A percentile compares a stretch with the other conserved stretches of the same genome.
phyloP scores from a whole-genome alignment of 2,113 vertebrate species.

The Aspiorhynchus laticeps region DNA sequence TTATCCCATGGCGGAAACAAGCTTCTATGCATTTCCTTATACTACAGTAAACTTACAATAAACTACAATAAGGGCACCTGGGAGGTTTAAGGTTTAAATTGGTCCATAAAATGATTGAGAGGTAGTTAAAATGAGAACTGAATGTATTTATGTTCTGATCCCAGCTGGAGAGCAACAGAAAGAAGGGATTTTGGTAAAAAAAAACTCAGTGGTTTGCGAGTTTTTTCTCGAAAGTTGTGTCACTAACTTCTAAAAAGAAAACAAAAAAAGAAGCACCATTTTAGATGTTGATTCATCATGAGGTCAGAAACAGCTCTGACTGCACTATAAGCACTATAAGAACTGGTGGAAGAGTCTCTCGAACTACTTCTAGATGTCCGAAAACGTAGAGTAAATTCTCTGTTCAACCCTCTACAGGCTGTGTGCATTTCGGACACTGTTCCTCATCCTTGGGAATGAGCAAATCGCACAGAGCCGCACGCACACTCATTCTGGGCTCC shows the following conservation, averaged over 20 bases:
- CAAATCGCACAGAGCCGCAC: constrained; percentile 59
- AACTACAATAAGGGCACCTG: neutral
- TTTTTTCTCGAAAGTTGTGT: neutral
- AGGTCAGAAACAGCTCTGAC: neutral
- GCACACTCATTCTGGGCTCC: constrained; percentile 52
- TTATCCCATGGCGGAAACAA: neutral
- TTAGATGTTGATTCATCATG: neutral
- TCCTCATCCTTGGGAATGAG: constrained; percentile 60
- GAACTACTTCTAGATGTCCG: neutral
- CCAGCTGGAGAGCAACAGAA: neutral
- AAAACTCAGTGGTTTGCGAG: neutral
- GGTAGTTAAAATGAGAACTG: constrained; percentile 52
- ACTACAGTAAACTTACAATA: neutral
- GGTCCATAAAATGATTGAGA: constrained; percentile 50
- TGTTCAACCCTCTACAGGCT: constrained; percentile 36
- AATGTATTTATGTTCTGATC: neutral
- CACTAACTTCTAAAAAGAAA: neutral
- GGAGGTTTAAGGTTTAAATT: constrained; percentile 18
- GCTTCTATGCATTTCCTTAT: neutral
- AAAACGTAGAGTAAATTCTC: constrained; percentile 3
- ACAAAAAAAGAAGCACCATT: constrained; percentile 5
- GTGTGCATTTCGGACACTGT: constrained; percentile 59
- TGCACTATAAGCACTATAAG: neutral
- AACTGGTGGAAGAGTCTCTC: neutral
- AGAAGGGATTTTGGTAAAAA: neutral